These are phyloP conservation scores for Chrysopilus asiliformis DNA, from an alignment of 2,888 invertebrate genomes.

Conservation along the genomic window DNA sequence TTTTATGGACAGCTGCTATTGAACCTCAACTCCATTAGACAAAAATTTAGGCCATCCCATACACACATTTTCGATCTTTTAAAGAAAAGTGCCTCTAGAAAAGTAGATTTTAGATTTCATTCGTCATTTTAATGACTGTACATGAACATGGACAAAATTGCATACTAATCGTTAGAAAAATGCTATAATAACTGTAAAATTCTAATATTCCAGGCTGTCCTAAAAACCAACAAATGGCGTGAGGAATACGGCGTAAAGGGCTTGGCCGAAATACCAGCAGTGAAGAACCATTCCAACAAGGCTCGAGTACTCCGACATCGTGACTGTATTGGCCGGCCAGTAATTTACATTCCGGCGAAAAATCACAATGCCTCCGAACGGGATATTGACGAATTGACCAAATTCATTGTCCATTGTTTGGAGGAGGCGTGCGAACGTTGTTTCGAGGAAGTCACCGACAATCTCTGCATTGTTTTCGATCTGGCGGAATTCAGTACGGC, in stretches of 20 bases:
- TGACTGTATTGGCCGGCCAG: slow-evolving; percentile 59
- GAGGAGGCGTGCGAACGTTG: slow-evolving; percentile 65
- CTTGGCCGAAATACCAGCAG: slow-evolving; percentile 39
- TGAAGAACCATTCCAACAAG: slow-evolving; percentile 49
- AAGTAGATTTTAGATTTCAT: too few relatives aligned
- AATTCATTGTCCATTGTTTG: slow-evolving; percentile 63
- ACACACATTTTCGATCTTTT: too few relatives aligned
- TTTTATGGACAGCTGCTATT: too few relatives aligned
- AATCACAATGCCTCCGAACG: slow-evolving; percentile 57
- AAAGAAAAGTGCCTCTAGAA: too few relatives aligned
- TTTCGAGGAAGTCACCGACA: slow-evolving; percentile 67
- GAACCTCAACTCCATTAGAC: too few relatives aligned
- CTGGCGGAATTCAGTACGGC: slow-evolving; percentile 56
- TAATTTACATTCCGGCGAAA: slow-evolving; percentile 65
- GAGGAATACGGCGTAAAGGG: slow-evolving; percentile 53
- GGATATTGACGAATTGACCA: slow-evolving; percentile 61
- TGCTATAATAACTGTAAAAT: too few relatives aligned
- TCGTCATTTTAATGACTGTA: too few relatives aligned
- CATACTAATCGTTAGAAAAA: too few relatives aligned
- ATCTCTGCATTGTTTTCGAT: slow-evolving; percentile 68
- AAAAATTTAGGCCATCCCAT: too few relatives aligned
- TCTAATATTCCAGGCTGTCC: slow-evolving; percentile 58
- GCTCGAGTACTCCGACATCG: slow-evolving; percentile 56
- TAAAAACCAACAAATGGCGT: slow-evolving; percentile 72
- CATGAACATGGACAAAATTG: too few relatives aligned